Conservation (phyloP, 2,888 invertebrate species). For the Venusia cambrica region DNA sequence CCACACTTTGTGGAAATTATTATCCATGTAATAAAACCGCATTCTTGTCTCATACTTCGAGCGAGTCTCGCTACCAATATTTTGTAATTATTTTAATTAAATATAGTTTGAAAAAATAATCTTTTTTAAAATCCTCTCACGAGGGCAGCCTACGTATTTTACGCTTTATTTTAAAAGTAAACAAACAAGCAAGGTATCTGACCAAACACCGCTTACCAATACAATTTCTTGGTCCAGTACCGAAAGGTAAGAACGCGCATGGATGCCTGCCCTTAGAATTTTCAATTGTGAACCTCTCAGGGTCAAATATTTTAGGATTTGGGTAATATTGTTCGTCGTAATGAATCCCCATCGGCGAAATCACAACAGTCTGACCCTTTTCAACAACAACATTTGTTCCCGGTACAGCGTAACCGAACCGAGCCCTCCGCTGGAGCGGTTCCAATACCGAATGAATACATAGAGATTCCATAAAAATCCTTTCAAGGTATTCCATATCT, state of each 20-base stretch:
- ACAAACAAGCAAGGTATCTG: too few species aligned
- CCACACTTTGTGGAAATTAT: too few species aligned
- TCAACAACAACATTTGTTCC: conserved; percentile 48
- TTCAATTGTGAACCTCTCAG: conserved; percentile 56
- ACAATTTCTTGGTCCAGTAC: conserved; percentile 61
- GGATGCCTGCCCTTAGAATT: conserved; percentile 31
- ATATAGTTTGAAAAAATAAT: too few species aligned
- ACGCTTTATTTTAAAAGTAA: too few species aligned
- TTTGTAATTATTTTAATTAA: too few species aligned
- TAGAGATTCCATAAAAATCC: conserved; percentile 56
- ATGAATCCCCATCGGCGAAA: conserved; percentile 58
- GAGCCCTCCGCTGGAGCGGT: conserved; percentile 50
- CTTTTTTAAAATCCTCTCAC: too few species aligned
- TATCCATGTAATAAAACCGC: too few species aligned
- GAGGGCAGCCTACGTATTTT: too few species aligned
- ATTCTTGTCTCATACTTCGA: too few species aligned
- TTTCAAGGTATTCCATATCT: conserved; percentile 28
- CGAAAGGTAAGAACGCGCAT: conserved; percentile 60
- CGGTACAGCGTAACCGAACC: conserved; percentile 48
- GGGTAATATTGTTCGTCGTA: conserved; percentile 58
- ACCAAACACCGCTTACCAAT: conserved; percentile 47
- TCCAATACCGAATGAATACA: conserved; percentile 65
- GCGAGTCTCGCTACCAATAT: too few species aligned
- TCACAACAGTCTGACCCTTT: conserved; percentile 44
- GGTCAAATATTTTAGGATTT: conserved; percentile 66